Evolutionary conservation across 2,888 invertebrate species (phyloP).

Genomic region (Eulithis prunata): DNA sequence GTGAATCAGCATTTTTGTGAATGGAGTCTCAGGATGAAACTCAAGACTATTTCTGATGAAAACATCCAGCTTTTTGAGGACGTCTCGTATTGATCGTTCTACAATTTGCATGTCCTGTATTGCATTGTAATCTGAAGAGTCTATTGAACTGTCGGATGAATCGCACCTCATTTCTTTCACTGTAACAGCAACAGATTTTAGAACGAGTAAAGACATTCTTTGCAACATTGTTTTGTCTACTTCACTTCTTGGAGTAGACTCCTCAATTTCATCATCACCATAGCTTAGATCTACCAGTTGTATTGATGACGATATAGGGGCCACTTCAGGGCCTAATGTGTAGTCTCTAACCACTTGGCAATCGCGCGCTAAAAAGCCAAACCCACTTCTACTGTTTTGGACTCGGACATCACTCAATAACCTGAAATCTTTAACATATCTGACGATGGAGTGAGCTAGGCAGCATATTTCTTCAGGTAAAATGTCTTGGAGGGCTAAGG

Average conservation of each 20-base stretch:
- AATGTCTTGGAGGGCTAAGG: slow-evolving; percentile 93
- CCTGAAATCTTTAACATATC: slow-evolving; percentile 93
- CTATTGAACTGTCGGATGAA: slow-evolving; percentile 93
- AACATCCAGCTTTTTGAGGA: slow-evolving; percentile 90
- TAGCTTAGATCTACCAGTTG: slow-evolving; percentile 78
- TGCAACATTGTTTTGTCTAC: slow-evolving; percentile 92
- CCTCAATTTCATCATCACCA: slow-evolving; percentile 73
- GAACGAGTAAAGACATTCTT: slow-evolving; percentile 92
- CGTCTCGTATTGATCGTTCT: slow-evolving; percentile 93
- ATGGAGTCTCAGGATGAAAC: slow-evolving; percentile 94
- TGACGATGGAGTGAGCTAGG: slow-evolving; percentile 92
- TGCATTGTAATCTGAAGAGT: slow-evolving; percentile 93
- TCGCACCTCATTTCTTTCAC: slow-evolving; percentile 95
- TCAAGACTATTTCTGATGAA: slow-evolving; percentile 92
- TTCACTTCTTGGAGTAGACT: slow-evolving; percentile 72
- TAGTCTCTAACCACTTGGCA: slow-evolving; percentile 71
- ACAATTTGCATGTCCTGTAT: slow-evolving; percentile 96
- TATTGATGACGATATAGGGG: slow-evolving; percentile 67
- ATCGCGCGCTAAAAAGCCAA: slow-evolving; percentile 76
- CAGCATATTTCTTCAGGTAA: slow-evolving; percentile 95
- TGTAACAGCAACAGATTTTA: slow-evolving; percentile 95
- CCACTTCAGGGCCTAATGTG: slow-evolving; percentile 66
- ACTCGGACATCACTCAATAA: slow-evolving; percentile 85
- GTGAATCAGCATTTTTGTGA: slow-evolving; percentile 94
- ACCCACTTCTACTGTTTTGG: slow-evolving; percentile 73